A percentile compares a stretch with the other conserved stretches of the same genome.
These are phyloP conservation scores for Argynnis bischoffii DNA, from an alignment of 2,888 invertebrate genomes.

Conservation along the genomic window DNA sequence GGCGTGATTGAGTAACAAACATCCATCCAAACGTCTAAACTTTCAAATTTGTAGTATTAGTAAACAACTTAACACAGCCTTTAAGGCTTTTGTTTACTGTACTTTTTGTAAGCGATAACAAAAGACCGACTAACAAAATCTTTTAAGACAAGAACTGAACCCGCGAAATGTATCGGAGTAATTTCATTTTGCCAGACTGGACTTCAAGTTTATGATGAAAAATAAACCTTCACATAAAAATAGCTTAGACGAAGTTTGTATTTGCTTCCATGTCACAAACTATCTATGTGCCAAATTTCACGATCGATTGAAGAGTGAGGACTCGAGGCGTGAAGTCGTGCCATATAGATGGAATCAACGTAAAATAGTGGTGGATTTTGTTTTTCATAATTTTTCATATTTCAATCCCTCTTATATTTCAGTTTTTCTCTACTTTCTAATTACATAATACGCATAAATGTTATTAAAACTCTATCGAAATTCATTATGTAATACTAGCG, in stretches of 20 bases:
- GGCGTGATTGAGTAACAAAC: too few species aligned
- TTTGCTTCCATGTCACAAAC: conserved; percentile 13
- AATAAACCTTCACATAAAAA: conserved; percentile 8
- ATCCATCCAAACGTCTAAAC: too few species aligned
- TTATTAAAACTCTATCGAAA: neutral
- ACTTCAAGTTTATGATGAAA: neutral
- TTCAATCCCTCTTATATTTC: too few species aligned
- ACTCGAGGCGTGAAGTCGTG: conserved; percentile 14
- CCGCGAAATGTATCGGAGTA: neutral
- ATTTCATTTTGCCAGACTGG: neutral
- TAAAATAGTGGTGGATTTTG: too few species aligned
- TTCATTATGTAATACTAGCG: too few species aligned
- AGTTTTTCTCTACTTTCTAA: too few species aligned
- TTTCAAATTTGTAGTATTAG: too few species aligned
- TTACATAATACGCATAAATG: neutral
- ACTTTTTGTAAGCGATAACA: too few species aligned
- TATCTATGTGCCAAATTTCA: conserved; percentile 18
- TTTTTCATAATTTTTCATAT: too few species aligned
- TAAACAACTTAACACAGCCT: too few species aligned
- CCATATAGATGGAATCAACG: conserved; percentile 5
- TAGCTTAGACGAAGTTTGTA: conserved; percentile 7
- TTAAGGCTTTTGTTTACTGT: too few species aligned
- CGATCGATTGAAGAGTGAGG: conserved; percentile 20
- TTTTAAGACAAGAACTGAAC: neutral
- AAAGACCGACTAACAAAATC: too few species aligned